Evolutionary conservation across 2,888 invertebrate genomes (phyloP).

Genomic region (Scaptomyza flava): DNA sequence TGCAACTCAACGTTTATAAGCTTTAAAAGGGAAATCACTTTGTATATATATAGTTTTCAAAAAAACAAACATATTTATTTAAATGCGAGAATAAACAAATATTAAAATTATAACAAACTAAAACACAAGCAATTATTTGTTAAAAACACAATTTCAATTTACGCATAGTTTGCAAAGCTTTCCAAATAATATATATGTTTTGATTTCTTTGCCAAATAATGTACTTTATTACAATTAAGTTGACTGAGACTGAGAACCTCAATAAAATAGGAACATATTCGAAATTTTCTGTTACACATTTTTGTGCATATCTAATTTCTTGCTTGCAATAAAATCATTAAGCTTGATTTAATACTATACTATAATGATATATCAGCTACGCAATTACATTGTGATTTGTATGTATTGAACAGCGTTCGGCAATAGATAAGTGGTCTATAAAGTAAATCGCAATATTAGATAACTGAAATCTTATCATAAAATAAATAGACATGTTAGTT

Average conservation of each 20-base stretch:
- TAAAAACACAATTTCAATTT: slow-evolving; percentile 22
- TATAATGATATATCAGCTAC: slow-evolving; percentile 3
- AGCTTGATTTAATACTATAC: slow-evolving; percentile 4
- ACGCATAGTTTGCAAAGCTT: slow-evolving; percentile 19
- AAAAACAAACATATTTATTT: slow-evolving; percentile 17
- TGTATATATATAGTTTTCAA: slow-evolving; percentile 41
- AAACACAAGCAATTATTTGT: slow-evolving; percentile 30
- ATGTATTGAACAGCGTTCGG: slow-evolving; percentile 9
- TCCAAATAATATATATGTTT: slow-evolving; percentile 37
- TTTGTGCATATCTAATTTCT: slow-evolving; percentile 7
- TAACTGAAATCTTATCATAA: slow-evolving; percentile 44
- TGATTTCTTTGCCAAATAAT: slow-evolving; percentile 35
- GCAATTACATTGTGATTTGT: slow-evolving; percentile 21
- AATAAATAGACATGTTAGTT: slow-evolving; percentile 29
- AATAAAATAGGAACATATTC: slow-evolving; percentile 1
- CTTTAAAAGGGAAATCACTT: slow-evolving; percentile 43
- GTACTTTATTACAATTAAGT: slow-evolving; percentile 21
- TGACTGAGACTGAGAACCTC: slow-evolving; percentile 31
- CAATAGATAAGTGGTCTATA: slow-evolving; percentile 10
- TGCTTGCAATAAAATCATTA: slow-evolving; percentile 2
- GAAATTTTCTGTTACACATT: slow-evolving; percentile 10
- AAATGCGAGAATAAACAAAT: slow-evolving; percentile 18
- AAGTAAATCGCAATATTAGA: slow-evolving; percentile 39
- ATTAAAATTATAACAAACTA: slow-evolving; percentile 24
- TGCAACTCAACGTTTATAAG: slow-evolving; percentile 37